Percentiles rank a stretch among this genome's conserved stretches.
Evolutionary conservation across 2,113 vertebrate species (phyloP).

Genomic region (Neoarius graeffei): DNA sequence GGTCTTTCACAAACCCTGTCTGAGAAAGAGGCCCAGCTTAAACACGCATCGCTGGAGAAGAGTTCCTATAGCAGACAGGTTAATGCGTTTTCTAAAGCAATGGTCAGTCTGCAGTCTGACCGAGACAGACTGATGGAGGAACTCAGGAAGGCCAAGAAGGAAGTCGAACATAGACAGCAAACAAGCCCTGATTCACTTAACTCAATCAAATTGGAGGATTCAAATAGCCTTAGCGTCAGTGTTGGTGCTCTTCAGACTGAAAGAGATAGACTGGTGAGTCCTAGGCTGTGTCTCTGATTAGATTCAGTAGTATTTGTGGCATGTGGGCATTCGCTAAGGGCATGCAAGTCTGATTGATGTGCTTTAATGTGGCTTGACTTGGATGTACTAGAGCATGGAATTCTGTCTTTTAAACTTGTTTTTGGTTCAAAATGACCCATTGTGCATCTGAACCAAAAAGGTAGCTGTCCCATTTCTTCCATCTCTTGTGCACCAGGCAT

Average conservation of each 20-base stretch:
- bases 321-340: conserved; percentile 38
- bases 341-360: conserved; percentile 53
- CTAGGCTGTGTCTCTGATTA: conserved; percentile 47
- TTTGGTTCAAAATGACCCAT: conserved; percentile 10
- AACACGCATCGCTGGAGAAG: conserved; percentile 68
- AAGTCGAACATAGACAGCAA: conserved; percentile 65
- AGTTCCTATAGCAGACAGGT: conserved; percentile 70
- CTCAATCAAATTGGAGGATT: conserved; percentile 54
- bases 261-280: conserved; percentile 70
- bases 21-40: conserved; percentile 70
- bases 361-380: conserved; percentile 49
- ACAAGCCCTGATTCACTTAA: conserved; percentile 49
- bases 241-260: conserved; percentile 56
- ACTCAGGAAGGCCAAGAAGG: conserved; percentile 69
- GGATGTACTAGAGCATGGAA: conserved; percentile 50
- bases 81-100: conserved; percentile 81
- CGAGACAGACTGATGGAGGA: conserved; percentile 80
- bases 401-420: conserved; percentile 5
- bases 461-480: neutral
- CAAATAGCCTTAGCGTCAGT: conserved; percentile 59
- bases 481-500: neutral
- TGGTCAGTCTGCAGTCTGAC: conserved; percentile 86
- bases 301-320: conserved; percentile 47
- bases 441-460: neutral
- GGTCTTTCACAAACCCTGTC: conserved; percentile 68